These are phyloP conservation scores for Arothron firmamentum DNA, from an alignment of 2,113 vertebrate genomes.

Conservation along the genomic window DNA sequence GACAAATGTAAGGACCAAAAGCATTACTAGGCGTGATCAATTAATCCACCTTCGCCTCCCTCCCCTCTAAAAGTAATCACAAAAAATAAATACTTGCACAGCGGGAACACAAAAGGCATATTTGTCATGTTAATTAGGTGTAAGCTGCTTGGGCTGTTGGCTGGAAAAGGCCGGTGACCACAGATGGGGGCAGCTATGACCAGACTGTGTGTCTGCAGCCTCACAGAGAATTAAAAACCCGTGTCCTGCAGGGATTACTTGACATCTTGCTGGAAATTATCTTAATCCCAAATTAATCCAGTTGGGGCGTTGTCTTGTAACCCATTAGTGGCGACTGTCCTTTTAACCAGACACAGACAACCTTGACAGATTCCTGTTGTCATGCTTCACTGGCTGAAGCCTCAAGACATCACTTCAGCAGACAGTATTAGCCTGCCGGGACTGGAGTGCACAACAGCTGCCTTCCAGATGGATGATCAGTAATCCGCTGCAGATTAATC, in stretches of 20 bases:
- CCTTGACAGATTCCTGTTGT: constrained; percentile 43
- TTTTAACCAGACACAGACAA: constrained; percentile 28
- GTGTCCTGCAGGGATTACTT: constrained; percentile 53
- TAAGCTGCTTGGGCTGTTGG: not conserved
- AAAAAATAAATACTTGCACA: not conserved
- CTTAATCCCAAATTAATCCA: constrained; percentile 61
- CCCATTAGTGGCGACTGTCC: constrained; percentile 22
- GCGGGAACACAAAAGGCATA: not conserved
- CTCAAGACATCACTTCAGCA: constrained; percentile 37
- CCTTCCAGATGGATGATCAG: constrained; percentile 27
- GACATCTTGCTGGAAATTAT: constrained; percentile 58
- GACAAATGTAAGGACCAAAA: constrained; percentile 24
- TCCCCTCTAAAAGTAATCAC: constrained; percentile 1
- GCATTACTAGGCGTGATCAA: constrained; percentile 2
- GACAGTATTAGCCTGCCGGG: constrained; percentile 25
- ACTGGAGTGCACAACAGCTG: constrained; percentile 30
- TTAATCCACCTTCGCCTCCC: constrained; percentile 20
- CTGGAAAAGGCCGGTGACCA: constrained; percentile 8
- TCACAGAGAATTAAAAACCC: constrained; percentile 33
- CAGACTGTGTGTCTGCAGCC: constrained; percentile 53
- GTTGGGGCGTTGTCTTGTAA: constrained; percentile 20
- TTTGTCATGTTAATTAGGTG: not conserved
- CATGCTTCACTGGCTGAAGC: constrained; percentile 22
- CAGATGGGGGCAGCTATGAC: constrained; percentile 39
- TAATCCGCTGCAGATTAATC: constrained; percentile 36